Evolutionary conservation across 2,888 invertebrate species (phyloP).

Genomic region (Tillus elongatus): DNA sequence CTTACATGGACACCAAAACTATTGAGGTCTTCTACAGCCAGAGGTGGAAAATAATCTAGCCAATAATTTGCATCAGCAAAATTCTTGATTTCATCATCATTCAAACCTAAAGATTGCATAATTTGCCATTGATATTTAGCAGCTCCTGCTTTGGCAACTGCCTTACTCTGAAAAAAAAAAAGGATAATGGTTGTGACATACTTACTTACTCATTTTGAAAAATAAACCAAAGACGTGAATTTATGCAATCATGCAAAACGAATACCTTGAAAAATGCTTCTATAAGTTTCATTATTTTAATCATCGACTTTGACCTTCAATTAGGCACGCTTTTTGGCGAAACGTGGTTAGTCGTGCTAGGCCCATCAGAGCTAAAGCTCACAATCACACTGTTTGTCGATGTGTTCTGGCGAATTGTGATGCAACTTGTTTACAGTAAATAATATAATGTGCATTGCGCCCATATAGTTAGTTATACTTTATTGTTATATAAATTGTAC

Average conservation of each 20-base stretch:
- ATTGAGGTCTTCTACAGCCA: slow-evolving; percentile 77
- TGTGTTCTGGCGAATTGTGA: too few species aligned
- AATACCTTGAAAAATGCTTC: too few species aligned
- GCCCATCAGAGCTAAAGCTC: too few species aligned
- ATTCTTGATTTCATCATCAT: slow-evolving; percentile 82
- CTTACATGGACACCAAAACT: slow-evolving; percentile 84
- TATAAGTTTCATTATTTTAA: not conserved
- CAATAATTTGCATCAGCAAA: slow-evolving; percentile 89
- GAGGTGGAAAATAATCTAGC: slow-evolving; percentile 95
- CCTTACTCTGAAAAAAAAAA: slow-evolving; percentile 70
- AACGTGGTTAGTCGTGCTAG: too few species aligned
- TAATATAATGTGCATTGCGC: too few species aligned
- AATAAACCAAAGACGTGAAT: slow-evolving; percentile 1
- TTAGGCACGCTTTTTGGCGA: too few species aligned
- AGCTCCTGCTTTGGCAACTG: slow-evolving; percentile 78
- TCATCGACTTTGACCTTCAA: too few species aligned
- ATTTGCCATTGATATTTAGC: slow-evolving; percentile 98
- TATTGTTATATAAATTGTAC: too few species aligned
- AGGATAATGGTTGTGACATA: not conserved
- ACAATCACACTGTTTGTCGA: too few species aligned
- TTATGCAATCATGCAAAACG: too few species aligned
- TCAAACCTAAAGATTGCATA: slow-evolving; percentile 85
- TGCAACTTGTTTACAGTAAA: too few species aligned
- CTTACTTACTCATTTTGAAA: slow-evolving; percentile 6
- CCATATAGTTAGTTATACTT: too few species aligned